These are phyloP conservation scores for Biston betularia DNA, from an alignment of 2,888 invertebrate species.

Conservation along the genomic window DNA sequence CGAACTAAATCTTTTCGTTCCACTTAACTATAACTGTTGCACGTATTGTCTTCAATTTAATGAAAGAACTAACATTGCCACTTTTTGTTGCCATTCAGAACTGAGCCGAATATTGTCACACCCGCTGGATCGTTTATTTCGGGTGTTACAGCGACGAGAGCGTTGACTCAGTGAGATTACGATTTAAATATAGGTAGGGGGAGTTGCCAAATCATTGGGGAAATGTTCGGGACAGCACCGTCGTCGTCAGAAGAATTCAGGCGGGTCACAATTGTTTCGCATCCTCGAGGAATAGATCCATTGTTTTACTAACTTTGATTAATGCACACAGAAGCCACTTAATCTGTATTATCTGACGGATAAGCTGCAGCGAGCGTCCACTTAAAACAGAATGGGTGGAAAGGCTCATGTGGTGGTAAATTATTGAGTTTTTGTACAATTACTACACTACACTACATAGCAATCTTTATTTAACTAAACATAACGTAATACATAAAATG, in stretches of 20 bases:
- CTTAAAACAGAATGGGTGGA: slow-evolving; percentile 6
- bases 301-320: slow-evolving; percentile 38
- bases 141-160: slow-evolving; percentile 75
- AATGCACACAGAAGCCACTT: slow-evolving; percentile 21
- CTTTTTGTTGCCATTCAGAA: slow-evolving; percentile 66
- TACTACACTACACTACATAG: background rate
- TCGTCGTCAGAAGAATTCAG: slow-evolving; percentile 58
- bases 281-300: slow-evolving; percentile 37
- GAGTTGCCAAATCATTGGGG: slow-evolving; percentile 83
- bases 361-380: slow-evolving; percentile 14
- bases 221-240: slow-evolving; percentile 65
- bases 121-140: slow-evolving; percentile 76
- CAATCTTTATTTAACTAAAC: background rate
- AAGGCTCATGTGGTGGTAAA: background rate
- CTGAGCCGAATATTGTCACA: slow-evolving; percentile 70
- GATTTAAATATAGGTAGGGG: slow-evolving; percentile 84
- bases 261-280: slow-evolving; percentile 66
- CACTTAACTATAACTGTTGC: slow-evolving; percentile 14
- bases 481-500: no score
- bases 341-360: slow-evolving; percentile 26
- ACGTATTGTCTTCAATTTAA: slow-evolving; percentile 5
- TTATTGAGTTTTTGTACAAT: background rate
- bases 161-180: slow-evolving; percentile 85
- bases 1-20: slow-evolving; percentile 1
- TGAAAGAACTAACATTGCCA: slow-evolving; percentile 25